Conservation (phyloP, 1,140 invertebrate species). For the Paramacrobiotus metropolitanus region DNA sequence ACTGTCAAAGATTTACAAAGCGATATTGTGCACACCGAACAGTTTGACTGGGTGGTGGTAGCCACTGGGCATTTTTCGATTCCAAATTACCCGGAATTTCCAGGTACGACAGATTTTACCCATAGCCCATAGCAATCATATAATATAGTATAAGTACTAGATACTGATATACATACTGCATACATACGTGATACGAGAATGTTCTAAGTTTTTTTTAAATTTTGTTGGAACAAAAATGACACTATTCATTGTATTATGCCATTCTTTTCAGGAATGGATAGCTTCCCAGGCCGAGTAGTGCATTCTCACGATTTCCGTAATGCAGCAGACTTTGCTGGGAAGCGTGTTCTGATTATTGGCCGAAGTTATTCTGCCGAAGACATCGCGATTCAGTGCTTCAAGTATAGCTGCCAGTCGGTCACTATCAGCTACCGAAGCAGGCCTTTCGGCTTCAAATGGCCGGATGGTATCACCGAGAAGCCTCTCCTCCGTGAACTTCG, state of each 20-base stretch:
- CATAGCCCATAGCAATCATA: no score
- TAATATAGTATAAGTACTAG: no score
- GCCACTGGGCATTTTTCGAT: conserved; percentile 9
- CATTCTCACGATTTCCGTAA: conserved; percentile 11
- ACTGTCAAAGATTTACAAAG: background rate
- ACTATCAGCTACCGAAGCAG: conserved; percentile 10
- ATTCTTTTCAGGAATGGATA: conserved; percentile 8
- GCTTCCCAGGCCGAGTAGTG: conserved; percentile 10
- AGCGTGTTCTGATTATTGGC: conserved; percentile 9
- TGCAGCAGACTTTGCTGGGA: conserved; percentile 5
- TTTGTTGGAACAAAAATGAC: no score
- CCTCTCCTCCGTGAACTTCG: conserved; percentile 15
- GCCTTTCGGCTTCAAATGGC: conserved; percentile 12
- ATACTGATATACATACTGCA: no score
- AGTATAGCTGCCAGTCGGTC: conserved; percentile 9
- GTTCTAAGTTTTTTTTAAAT: no score
- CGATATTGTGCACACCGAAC: background rate
- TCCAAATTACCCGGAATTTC: no score
- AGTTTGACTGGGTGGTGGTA: background rate
- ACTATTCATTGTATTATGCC: no score
- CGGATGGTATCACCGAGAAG: conserved; percentile 5
- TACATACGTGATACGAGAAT: no score
- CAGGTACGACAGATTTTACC: no score
- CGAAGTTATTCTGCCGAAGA: conserved; percentile 11
- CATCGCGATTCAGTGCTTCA: conserved; percentile 7